phyloP scores from a whole-genome alignment of 2,113 vertebrate genomes.

The Cacatua alba region DNA sequence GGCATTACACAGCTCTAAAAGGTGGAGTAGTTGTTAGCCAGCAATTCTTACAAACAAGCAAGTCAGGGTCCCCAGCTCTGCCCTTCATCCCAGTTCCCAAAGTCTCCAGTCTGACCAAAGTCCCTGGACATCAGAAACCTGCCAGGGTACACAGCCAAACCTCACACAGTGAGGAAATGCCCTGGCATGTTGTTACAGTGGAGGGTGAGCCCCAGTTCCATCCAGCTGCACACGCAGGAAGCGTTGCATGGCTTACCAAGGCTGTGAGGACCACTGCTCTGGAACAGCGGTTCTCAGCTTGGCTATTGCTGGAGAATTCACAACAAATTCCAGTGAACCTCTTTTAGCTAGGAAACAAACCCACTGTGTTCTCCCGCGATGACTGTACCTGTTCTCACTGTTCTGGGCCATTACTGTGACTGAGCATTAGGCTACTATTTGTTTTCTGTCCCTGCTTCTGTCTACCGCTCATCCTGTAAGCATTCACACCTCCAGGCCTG shows the following conservation, averaged over 20 bases:
- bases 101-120: neutral
- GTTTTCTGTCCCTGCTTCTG: neutral
- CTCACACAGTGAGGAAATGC: neutral
- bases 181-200: accelerated
- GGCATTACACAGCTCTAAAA: neutral
- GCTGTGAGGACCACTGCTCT: neutral
- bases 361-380: accelerated
- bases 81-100: neutral
- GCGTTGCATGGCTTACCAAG: accelerated
- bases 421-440: neutral
- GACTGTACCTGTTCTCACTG: neutral
- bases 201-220: neutral
- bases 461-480: neutral
- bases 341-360: neutral
- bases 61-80: neutral
- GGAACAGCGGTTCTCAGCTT: neutral
- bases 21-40: neutral
- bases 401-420: neutral
- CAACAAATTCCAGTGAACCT: neutral
- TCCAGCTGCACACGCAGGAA: neutral
- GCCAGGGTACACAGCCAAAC: accelerated
- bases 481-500: neutral
- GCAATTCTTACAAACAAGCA: neutral
- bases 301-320: neutral
- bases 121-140: neutral